These are phyloP conservation scores for Nycticryphes semicollaris DNA, from an alignment of 2,113 vertebrate species.

Conservation along the genomic window DNA sequence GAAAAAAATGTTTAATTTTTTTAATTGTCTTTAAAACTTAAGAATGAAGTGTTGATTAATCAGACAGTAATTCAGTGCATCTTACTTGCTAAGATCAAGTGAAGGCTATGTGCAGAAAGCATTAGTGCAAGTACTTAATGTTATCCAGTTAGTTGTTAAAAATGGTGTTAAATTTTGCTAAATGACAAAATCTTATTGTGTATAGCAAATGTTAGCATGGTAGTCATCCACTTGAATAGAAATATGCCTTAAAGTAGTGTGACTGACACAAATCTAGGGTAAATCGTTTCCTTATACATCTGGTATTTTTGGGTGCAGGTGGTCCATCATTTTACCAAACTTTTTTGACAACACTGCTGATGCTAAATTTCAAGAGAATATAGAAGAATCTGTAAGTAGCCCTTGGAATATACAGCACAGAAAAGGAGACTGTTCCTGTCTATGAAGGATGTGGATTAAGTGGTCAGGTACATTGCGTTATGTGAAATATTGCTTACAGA, in stretches of 20 bases:
- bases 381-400: conserved; percentile 53
- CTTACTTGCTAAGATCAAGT: background rate
- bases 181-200: background rate
- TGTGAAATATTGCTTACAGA: background rate
- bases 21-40: background rate
- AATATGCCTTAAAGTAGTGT: background rate
- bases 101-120: background rate
- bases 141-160: background rate
- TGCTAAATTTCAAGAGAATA: conserved; percentile 74
- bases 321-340: conserved; percentile 77
- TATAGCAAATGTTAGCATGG: background rate
- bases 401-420: conserved; percentile 82
- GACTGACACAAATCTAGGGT: background rate
- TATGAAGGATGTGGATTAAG: conserved; percentile 62
- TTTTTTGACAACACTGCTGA: conserved; percentile 81
- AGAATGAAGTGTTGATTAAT: background rate
- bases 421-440: conserved; percentile 78
- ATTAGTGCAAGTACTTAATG: background rate
- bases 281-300: background rate
- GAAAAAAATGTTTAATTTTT: background rate
- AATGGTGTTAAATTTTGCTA: background rate
- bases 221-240: background rate
- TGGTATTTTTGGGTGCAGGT: conserved; percentile 65
- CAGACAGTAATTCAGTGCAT: background rate
- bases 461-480: conserved; percentile 72